phyloP scores from a whole-genome alignment of 2,888 invertebrate species.

The Volucella inflata region DNA sequence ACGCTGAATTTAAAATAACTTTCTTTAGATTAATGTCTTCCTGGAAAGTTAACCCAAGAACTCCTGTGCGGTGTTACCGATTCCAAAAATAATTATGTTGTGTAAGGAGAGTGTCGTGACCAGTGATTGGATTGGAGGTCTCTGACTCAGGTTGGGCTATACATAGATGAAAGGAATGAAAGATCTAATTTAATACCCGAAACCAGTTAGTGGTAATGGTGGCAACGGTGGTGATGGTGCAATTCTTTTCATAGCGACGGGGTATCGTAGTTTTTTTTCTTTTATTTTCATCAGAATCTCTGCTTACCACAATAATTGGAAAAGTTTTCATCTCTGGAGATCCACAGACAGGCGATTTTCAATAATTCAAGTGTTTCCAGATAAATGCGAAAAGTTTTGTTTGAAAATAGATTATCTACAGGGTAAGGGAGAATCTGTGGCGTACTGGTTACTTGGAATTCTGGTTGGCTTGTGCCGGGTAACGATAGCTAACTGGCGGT shows the following conservation, averaged over 20 bases:
- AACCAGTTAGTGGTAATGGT: slow-evolving; percentile 22
- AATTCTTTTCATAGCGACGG: slow-evolving; percentile 10
- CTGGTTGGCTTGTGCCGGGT: background rate
- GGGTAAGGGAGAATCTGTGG: slow-evolving; percentile 8
- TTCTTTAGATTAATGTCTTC: slow-evolving; percentile 43
- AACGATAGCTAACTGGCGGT: background rate
- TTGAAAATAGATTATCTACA: slow-evolving; percentile 72
- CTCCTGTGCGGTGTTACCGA: background rate
- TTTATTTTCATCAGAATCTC: slow-evolving; percentile 43
- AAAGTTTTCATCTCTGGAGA: slow-evolving; percentile 81
- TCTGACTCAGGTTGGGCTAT: slow-evolving; percentile 12
- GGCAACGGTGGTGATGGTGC: slow-evolving; percentile 20
- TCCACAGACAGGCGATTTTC: slow-evolving; percentile 75
- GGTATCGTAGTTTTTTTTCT: slow-evolving; percentile 23
- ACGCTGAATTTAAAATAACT: slow-evolving; percentile 36
- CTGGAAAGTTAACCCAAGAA: slow-evolving; percentile 4
- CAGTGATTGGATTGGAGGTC: background rate
- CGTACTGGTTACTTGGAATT: slow-evolving; percentile 19
- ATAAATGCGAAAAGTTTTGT: slow-evolving; percentile 75
- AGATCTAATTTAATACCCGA: slow-evolving; percentile 59
- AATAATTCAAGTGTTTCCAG: slow-evolving; percentile 75
- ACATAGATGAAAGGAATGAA: slow-evolving; percentile 53
- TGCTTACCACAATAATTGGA: slow-evolving; percentile 81
- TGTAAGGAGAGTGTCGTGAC: background rate
- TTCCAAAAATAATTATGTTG: slow-evolving; percentile 28